Base-by-base conservation (phyloP, 1,140 invertebrate species). In the Eriosoma lanigerum region DNA sequence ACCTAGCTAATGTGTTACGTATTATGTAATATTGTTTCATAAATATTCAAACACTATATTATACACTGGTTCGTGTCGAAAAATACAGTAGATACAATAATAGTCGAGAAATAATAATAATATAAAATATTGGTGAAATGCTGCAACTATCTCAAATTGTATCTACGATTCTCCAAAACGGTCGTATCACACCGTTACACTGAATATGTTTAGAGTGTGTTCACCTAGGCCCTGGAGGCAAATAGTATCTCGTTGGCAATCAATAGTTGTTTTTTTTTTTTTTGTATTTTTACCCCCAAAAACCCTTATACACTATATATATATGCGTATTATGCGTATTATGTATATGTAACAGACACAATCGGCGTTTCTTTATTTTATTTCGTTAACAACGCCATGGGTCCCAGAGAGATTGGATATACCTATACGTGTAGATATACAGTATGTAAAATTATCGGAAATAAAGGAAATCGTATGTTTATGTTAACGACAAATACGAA, bases 291-390 rank as follows among this genome's bases (percentile, higher is more conserved):
- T n/a, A n/a, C n/a, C n/a, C n/a, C n/a, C n/a, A n/a, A n/a, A 62
- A 24, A 29, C 58, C 15, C 26, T 24, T n/a, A 38, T 32, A 10
- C 60, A 32, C 15, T 19, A n/a, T 32, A 9, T n/a, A 38, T 48
- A 48, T 12, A 48, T 48, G 13, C 17, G 17, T 62, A 62, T 5
- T 62, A 10, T 62, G n/a, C 26, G 26, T 26, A 62, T 62, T 17
- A 60, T n/a, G n/a, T n/a, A n/a, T n/a, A n/a, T n/a, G n/a, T n/a
- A n/a, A n/a, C n/a, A n/a, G n/a, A n/a, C n/a, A n/a, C n/a, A n/a
- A n/a, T n/a, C n/a, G n/a, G n/a, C 29, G 60, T 29, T 38, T 15
- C 60, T 62, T 62, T 62, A 29, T 29, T 62, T 62, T 62, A 29
- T 29, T 62, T 62, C 13, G 6, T 62, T 62, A 62, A 62, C 60